These are phyloP conservation scores for Ptychodera flava DNA, from an alignment of 35 echinoderm and acorn worm species.

Conservation along the genomic window DNA sequence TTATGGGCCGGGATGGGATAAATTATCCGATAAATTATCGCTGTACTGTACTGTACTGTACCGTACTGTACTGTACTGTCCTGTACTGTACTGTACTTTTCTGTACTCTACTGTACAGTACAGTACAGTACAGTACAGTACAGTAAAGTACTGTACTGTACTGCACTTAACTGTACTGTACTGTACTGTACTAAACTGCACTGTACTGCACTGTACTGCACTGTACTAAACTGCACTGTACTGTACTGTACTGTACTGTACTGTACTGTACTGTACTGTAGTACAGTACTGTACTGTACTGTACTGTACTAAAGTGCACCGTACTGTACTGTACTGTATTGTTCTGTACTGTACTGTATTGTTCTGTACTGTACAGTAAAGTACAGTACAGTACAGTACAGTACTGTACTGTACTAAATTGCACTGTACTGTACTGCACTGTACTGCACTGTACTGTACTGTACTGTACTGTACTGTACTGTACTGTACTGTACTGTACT, in stretches of 20 bases:
- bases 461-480: too few species aligned
- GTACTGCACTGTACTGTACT: neutral
- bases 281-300: conserved; percentile 20
- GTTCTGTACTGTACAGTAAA: neutral
- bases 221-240: conserved; percentile 11
- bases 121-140: too few species aligned
- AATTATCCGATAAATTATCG: too few species aligned
- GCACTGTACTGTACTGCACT: conserved; percentile 7
- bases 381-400: neutral
- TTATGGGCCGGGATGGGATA: too few species aligned
- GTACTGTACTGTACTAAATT: conserved; percentile 6
- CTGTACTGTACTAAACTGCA: neutral
- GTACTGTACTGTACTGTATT: conserved; percentile 14
- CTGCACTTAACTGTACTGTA: too few species aligned
- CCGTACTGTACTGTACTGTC: neutral
- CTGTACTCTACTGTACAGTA: too few species aligned
- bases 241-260: conserved; percentile 13
- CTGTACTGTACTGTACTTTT: too few species aligned
- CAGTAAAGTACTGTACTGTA: too few species aligned
- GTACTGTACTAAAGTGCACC: conserved; percentile 19
- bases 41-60: neutral
- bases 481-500: too few species aligned
- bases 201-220: conserved; percentile 16
- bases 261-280: conserved; percentile 21
- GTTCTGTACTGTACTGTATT: conserved; percentile 11